phyloP scores from a whole-genome alignment of 1,140 invertebrate genomes.

The Leptinotarsa defecta region DNA sequence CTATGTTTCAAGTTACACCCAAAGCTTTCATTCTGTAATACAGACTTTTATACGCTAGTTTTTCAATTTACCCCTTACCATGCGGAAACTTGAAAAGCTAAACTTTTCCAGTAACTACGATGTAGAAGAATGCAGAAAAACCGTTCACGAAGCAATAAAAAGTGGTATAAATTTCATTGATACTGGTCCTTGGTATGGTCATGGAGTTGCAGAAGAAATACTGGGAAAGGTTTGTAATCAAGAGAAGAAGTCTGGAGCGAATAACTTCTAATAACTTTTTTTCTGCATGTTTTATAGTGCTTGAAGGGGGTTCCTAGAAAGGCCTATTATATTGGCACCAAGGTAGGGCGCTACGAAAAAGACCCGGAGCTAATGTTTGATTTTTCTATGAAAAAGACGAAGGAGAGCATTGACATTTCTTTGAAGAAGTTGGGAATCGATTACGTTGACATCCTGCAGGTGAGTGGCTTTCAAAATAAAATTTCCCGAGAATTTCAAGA shows the following conservation, averaged over 20 bases:
- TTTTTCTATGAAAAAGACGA: constrained; percentile 77
- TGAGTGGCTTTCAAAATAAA: constrained; percentile 46
- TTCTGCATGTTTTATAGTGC: constrained; percentile 60
- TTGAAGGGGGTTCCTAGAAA: constrained; percentile 77
- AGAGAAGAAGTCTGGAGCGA: background rate
- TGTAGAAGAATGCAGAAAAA: constrained; percentile 68
- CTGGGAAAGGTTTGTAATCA: constrained; percentile 74
- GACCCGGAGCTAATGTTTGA: constrained; percentile 82
- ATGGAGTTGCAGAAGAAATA: constrained; percentile 78
- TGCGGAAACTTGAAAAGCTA: no score
- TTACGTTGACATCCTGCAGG: constrained; percentile 89
- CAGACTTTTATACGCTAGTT: no score
- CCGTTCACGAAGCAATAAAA: constrained; percentile 73
- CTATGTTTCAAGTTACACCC: no score
- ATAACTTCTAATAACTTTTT: background rate
- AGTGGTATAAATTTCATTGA: constrained; percentile 90
- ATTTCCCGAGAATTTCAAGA: no score
- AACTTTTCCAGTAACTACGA: constrained; percentile 58
- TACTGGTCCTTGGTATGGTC: constrained; percentile 90
- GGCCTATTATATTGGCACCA: constrained; percentile 91
- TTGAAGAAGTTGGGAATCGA: constrained; percentile 74
- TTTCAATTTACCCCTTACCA: no score
- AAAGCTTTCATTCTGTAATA: no score
- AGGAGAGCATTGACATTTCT: constrained; percentile 77
- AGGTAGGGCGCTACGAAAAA: constrained; percentile 83